Evolutionary conservation across 2,888 invertebrate species (phyloP).

Genomic region (Periphyllus acericola): DNA sequence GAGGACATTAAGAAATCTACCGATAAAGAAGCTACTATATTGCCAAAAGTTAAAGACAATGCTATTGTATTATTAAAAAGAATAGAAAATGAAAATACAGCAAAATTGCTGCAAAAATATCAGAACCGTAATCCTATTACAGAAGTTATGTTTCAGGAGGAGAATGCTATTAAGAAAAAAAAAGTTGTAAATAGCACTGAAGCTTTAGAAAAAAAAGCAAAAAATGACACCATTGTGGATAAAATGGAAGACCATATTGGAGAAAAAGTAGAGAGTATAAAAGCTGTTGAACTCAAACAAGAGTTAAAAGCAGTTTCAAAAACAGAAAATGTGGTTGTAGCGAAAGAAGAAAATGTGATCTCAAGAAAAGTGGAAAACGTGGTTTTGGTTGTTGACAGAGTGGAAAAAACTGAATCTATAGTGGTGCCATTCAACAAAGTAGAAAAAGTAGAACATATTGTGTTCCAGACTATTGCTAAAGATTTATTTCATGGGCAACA

Average conservation of each 20-base stretch:
- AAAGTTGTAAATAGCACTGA: slow-evolving; percentile 20
- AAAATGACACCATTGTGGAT: not conserved
- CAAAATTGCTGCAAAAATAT: no score
- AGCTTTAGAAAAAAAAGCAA: slow-evolving; percentile 25
- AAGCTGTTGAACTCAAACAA: not conserved
- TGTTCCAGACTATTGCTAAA: slow-evolving; percentile 29
- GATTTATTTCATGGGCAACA: slow-evolving; percentile 15
- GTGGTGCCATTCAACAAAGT: slow-evolving; percentile 2
- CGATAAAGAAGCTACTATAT: not conserved
- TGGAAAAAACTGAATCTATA: slow-evolving; percentile 25
- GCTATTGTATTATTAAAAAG: no score
- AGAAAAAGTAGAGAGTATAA: slow-evolving; percentile 1
- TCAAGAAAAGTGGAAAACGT: slow-evolving; percentile 45
- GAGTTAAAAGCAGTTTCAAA: not conserved
- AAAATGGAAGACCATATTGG: not conserved
- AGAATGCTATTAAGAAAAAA: slow-evolving; percentile 65
- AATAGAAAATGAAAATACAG: no score
- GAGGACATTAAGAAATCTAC: not conserved
- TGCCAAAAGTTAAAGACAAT: no score
- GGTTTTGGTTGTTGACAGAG: not conserved
- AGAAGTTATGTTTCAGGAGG: slow-evolving; percentile 64
- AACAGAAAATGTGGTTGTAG: slow-evolving; percentile 24
- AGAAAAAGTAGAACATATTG: slow-evolving; percentile 29
- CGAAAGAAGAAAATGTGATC: slow-evolving; percentile 47
- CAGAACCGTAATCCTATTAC: no score